Evolutionary conservation across 2,888 invertebrate species (phyloP).

Genomic region (Aphidius colemani): DNA sequence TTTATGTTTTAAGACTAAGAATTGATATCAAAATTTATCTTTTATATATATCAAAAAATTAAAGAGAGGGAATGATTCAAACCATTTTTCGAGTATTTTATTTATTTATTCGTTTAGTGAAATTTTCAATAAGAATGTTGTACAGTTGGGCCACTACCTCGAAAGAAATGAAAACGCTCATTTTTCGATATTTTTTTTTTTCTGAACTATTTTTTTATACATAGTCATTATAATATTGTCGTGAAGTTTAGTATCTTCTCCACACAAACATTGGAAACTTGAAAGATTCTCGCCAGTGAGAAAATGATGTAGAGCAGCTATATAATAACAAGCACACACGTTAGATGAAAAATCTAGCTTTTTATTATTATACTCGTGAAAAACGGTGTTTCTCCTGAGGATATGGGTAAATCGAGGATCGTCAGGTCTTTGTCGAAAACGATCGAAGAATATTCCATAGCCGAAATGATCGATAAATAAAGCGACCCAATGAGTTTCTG

Average conservation of each 20-base stretch:
- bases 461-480: slow-evolving; percentile 24
- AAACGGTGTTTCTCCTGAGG: slow-evolving; percentile 1
- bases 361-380: not conserved
- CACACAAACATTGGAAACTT: not conserved
- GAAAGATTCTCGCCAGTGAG: not conserved
- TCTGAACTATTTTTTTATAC: not conserved
- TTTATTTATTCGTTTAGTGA: too few relatives aligned
- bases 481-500: slow-evolving; percentile 32
- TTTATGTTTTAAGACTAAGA: too few relatives aligned
- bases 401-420: not conserved
- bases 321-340: slow-evolving; percentile 2
- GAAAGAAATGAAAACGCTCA: too few relatives aligned
- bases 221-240: not conserved
- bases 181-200: too few relatives aligned
- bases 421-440: slow-evolving; percentile 23
- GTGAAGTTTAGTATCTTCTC: not conserved
- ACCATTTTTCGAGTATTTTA: too few relatives aligned
- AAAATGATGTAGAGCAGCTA: slow-evolving; percentile 2
- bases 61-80: too few relatives aligned
- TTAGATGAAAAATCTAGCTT: slow-evolving; percentile 1
- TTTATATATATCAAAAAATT: too few relatives aligned
- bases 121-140: too few relatives aligned
- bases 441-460: slow-evolving; percentile 26
- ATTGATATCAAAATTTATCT: too few relatives aligned
- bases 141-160: too few relatives aligned